These are phyloP conservation scores for Apoda limacodes DNA, from an alignment of 2,888 invertebrate species.

Conservation along the genomic window DNA sequence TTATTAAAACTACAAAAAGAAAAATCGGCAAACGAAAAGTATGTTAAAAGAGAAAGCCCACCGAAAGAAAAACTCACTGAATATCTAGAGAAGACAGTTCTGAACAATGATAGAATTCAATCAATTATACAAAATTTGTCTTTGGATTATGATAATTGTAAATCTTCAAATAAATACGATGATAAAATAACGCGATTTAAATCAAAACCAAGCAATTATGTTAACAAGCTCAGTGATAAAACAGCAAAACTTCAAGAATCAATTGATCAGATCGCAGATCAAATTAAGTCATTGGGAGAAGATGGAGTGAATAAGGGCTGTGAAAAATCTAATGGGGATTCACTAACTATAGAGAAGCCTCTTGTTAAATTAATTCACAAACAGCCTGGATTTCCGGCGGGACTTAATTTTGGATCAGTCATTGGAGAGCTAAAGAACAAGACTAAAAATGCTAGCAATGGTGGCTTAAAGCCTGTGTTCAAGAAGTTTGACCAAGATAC, in stretches of 20 bases:
- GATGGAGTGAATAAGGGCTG: constrained; percentile 6
- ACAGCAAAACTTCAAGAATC: constrained; percentile 30
- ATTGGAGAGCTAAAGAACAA: constrained; percentile 58
- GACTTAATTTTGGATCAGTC: constrained; percentile 55
- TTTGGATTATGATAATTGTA: constrained; percentile 32
- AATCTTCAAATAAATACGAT: constrained; percentile 15
- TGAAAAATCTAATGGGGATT: constrained; percentile 11
- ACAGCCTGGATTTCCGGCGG: constrained; percentile 43
- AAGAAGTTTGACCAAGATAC: constrained; percentile 48
- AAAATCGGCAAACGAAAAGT: constrained; percentile 24
- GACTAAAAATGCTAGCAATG: constrained; percentile 44
- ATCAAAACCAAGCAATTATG: constrained; percentile 23
- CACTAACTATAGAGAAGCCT: constrained; percentile 29
- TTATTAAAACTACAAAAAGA: constrained; percentile 30
- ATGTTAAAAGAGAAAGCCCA: constrained; percentile 45
- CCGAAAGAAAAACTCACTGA: constrained; percentile 56
- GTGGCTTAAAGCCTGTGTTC: constrained; percentile 54
- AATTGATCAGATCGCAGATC: constrained; percentile 38
- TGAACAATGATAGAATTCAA: constrained; percentile 56
- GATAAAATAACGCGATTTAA: constrained; percentile 22
- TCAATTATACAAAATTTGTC: constrained; percentile 57
- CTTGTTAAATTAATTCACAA: constrained; percentile 41
- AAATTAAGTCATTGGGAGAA: constrained; percentile 30
- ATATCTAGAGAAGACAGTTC: constrained; percentile 57
- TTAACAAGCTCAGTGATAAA: constrained; percentile 29